Evolutionary conservation across 1,140 invertebrate species (phyloP).

Genomic region (Pogonognathellus flavescens): DNA sequence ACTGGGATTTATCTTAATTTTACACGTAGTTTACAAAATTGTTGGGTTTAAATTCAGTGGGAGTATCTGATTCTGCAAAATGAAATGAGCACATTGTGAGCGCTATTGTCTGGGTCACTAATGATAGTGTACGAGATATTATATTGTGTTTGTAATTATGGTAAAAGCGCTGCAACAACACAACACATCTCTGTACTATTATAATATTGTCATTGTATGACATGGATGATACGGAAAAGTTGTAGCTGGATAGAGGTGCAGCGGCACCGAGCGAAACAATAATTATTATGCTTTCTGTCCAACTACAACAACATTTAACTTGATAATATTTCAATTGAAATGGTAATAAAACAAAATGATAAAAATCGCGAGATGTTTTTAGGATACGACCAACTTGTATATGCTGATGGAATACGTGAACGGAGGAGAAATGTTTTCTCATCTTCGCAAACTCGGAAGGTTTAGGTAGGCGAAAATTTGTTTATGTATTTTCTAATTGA

Average conservation of each 20-base stretch:
- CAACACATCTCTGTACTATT: not conserved
- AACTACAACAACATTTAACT: not conserved
- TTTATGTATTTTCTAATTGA: conserved; percentile 43
- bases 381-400: conserved; percentile 79
- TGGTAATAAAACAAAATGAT: conserved; percentile 24
- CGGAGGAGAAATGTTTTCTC: conserved; percentile 78
- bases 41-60: not conserved
- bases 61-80: not conserved
- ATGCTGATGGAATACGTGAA: conserved; percentile 78
- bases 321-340: not conserved
- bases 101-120: not conserved
- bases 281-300: not conserved
- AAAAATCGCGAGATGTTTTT: conserved; percentile 53
- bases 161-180: not conserved
- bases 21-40: not conserved
- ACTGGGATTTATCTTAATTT: not conserved
- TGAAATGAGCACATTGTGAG: conserved; percentile 10
- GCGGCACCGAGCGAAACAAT: not conserved
- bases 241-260: not conserved
- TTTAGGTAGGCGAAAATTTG: conserved; percentile 71
- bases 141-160: not conserved
- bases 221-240: not conserved
- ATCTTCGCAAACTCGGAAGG: conserved; percentile 75
- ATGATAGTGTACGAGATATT: not conserved
- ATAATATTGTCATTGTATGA: not conserved